A percentile compares a stretch with the other conserved stretches of the same genome.
phyloP scores from a whole-genome alignment of 2,113 vertebrate species.

The Neolamprologus modestus region DNA sequence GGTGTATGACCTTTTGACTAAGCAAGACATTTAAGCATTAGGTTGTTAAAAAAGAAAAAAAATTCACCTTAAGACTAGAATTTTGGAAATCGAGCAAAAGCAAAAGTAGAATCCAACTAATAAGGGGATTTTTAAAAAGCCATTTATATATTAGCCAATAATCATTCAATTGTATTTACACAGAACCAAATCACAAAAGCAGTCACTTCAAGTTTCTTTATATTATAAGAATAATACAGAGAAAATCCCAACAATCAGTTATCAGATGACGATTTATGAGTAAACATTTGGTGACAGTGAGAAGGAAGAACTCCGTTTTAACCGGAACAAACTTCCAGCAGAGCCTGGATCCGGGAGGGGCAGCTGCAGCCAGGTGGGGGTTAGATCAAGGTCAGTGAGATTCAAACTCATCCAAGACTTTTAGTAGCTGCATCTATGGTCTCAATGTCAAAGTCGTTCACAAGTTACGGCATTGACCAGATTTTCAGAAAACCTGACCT shows the following conservation, averaged over 20 bases:
- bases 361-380: neutral
- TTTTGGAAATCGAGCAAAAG: neutral
- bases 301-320: neutral
- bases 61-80: neutral
- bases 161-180: neutral
- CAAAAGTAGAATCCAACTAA: neutral
- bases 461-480: neutral
- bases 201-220: neutral
- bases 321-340: neutral
- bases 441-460: neutral
- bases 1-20: neutral
- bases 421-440: neutral
- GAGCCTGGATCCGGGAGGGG: neutral
- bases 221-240: neutral
- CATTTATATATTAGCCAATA: neutral
- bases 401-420: neutral
- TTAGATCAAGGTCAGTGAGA: rapidly evolving
- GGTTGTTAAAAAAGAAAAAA: neutral
- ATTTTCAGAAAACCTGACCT: neutral
- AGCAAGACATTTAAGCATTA: neutral
- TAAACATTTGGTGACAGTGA: neutral
- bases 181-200: neutral
- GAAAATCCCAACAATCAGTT: neutral
- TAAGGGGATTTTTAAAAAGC: neutral
- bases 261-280: neutral